Evolutionary conservation across 37 sponge, comb jelly and placozoan species (phyloP).

Genomic region (Eunapius fragilis): DNA sequence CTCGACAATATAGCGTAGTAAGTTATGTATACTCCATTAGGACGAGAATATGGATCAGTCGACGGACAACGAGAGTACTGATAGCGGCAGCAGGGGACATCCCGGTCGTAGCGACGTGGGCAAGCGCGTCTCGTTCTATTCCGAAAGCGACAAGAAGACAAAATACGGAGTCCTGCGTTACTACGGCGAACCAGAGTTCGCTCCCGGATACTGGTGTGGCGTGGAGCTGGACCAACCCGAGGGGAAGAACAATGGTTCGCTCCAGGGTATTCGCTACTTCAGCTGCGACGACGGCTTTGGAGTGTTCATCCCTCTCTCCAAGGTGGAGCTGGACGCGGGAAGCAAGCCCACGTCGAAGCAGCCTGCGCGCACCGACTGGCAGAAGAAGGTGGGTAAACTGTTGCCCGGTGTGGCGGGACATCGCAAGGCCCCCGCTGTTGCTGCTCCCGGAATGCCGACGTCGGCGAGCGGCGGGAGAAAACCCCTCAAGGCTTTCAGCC

Average conservation of each 20-base stretch:
- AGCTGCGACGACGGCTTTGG: constrained; percentile 49
- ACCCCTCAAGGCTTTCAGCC: background rate
- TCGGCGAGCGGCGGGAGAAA: constrained; percentile 24
- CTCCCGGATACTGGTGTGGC: constrained; percentile 65
- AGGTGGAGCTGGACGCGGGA: constrained; percentile 44
- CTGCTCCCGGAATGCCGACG: background rate
- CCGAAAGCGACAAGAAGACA: constrained; percentile 43
- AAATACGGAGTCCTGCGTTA: constrained; percentile 52
- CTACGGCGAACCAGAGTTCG: constrained; percentile 59
- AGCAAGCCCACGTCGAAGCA: background rate
- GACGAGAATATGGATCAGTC: too few relatives aligned
- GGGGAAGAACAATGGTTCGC: constrained; percentile 68
- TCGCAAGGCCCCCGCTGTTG: background rate
- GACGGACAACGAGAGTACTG: too few relatives aligned
- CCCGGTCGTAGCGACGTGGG: constrained; percentile 47
- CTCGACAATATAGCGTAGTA: too few relatives aligned
- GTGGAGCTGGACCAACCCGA: constrained; percentile 49
- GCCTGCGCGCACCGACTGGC: background rate
- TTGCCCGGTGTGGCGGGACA: background rate
- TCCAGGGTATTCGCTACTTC: constrained; percentile 65
- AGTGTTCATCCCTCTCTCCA: constrained; percentile 54
- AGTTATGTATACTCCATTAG: too few relatives aligned
- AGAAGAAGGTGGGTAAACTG: background rate
- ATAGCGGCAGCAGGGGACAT: too few relatives aligned
- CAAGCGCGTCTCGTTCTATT: constrained; percentile 56